Evolutionary conservation across 2,113 vertebrate genomes (phyloP), one percentile per base, ranked within the genome.

Genomic region (Oreochromis spilurus): DNA sequence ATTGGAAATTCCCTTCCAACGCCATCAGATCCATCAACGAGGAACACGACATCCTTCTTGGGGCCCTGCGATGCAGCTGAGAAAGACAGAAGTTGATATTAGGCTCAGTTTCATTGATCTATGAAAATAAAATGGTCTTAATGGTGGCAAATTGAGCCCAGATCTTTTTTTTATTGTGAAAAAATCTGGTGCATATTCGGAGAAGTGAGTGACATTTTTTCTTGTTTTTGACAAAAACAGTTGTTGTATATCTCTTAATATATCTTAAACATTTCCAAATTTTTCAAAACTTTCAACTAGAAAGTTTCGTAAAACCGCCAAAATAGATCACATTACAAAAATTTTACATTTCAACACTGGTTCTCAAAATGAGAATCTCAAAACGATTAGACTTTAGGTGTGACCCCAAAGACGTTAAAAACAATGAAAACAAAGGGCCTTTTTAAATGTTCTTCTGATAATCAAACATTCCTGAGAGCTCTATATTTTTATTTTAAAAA

Each of bases 11-110:
- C 97, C 2, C 90, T 95, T 88, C 97, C 96, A 91, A 97, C 96
- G 1, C 93, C 95, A 14, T 97, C 97, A 0, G 99, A 99, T 85
- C 98, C 98, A 53, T 99, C 99, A 0, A 99, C 94, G 45, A 99
- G 95, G 92, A 99, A 99, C 83, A 99, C 94, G 31, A 99, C 87
- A 12, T 99, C 98, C 87, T 97, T 98, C 90, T 96, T 97, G 14
- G 97, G 96, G 31, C 94, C 95, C 88, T 96, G 94, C 11, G 86
- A 79, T 52, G 95, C 95, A 54, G 79, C 96, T 97, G 87, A 79
- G 95, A 92, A 13, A 67, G 21, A 89, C 34, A 52, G 88, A 80
- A 43, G 3, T 2, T 19, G 48, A 24, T 9, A 19, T 36, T 53
- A 80, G 31, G 14, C 31, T 83, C 5, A 55, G 7, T 2, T 6